Evolutionary conservation across 2,797 vertebrate genomes (phyloP), one percentile per base, ranked within the genome.

Genomic region (Calcarius lapponicus): DNA sequence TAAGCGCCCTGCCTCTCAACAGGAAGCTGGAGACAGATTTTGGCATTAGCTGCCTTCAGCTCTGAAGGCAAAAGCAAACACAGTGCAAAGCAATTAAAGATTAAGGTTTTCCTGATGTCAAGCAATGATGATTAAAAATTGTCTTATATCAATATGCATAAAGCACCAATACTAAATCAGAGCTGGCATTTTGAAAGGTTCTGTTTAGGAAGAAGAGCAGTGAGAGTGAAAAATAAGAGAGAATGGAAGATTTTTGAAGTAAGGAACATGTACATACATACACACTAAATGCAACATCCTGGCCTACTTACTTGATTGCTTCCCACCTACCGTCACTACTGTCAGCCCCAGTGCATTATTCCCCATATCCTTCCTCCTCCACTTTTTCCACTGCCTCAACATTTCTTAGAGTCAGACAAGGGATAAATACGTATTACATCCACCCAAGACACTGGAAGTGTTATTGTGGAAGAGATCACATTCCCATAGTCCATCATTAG

Each of bases 121-220:
- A 53, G 45, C 28, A 66, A 66, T 8, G 10, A 70, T 61, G 38
- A 75, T 25, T 79, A 65, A 89, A 81, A 95, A 80, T 1, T 72
- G 50, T 43, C 32, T 67, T 43, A 38, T 6, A 84, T 70, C 54
- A 92, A 89, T 36, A 91, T 31, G 42, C 29, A 65, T 89, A 87
- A 84, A 71, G 24, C 21, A 75, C 34, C 54, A 45, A 38, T 31
- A 65, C 24, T 50, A 81, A 86, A 84, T 69, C 8, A 17, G 47
- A 89, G 26, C 21, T 72, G 38, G 36, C 60, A 92, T 91, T 93
- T 90, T 70, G n/a, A 66, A 88, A 93, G 54, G 43, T 54, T 88
- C 47, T 72, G 32, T 84, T 86, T 32, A 80, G 60, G 26, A 84
- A 71, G 40, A 80, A 31, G 14, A 64, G 29, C 8, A 71, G 1